These are phyloP conservation scores for Xiphophorus hellerii DNA, from an alignment of 2,113 vertebrate genomes.

Conservation along the genomic window DNA sequence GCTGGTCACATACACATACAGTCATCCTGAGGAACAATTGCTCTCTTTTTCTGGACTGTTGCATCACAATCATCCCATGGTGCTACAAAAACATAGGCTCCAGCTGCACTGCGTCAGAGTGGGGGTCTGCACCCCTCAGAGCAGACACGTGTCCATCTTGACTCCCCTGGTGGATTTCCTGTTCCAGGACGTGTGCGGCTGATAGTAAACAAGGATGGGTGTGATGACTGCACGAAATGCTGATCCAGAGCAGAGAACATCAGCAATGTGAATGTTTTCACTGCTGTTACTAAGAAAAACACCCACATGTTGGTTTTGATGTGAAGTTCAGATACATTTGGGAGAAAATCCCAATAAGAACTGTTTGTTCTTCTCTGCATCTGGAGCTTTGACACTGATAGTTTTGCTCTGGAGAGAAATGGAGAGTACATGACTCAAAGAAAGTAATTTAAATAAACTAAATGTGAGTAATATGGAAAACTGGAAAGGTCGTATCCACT, in stretches of 20 bases:
- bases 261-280: constrained; percentile 19
- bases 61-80: constrained; percentile 29
- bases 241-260: not conserved
- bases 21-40: constrained; percentile 57
- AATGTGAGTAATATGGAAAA: not conserved
- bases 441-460: constrained; percentile 5
- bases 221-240: constrained; percentile 13
- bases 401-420: constrained; percentile 29
- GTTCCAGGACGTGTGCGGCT: constrained; percentile 39
- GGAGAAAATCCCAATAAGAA: constrained; percentile 12
- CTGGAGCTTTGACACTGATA: constrained; percentile 18
- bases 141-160: constrained; percentile 40
- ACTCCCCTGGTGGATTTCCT: constrained; percentile 32
- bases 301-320: constrained; percentile 38
- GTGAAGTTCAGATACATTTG: constrained; percentile 45
- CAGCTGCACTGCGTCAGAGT: constrained; percentile 54
- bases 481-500: not conserved
- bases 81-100: constrained; percentile 21
- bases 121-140: constrained; percentile 49
- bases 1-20: constrained; percentile 15
- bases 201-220: constrained; percentile 48
- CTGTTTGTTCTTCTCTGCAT: constrained; percentile 57
- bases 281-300: constrained; percentile 36
- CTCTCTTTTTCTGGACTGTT: constrained; percentile 40
- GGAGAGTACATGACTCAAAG: not conserved